Evolutionary conservation across 53 echinoderm and acorn worm genomes (phyloP).

Genomic region (Holothuria scabra): DNA sequence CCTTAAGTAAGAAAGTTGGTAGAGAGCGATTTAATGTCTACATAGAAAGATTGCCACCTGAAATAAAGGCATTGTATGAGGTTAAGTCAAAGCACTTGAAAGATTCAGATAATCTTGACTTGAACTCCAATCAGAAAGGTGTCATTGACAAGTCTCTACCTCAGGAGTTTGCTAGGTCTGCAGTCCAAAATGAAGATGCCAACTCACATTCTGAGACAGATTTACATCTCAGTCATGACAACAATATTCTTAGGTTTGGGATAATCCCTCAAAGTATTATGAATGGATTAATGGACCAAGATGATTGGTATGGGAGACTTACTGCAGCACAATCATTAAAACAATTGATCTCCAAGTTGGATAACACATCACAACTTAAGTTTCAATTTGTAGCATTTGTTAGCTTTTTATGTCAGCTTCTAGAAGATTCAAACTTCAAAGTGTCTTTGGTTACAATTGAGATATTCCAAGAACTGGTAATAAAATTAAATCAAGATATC

Average conservation of each 20-base stretch:
- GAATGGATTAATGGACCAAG: constrained; percentile 80
- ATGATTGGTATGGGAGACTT: constrained; percentile 85
- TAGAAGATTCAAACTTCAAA: constrained; percentile 96
- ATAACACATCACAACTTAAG: constrained; percentile 64
- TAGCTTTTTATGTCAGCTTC: constrained; percentile 90
- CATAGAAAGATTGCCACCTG: constrained; percentile 73
- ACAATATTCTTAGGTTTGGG: constrained; percentile 68
- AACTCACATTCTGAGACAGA: not conserved
- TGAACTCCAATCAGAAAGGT: constrained; percentile 28
- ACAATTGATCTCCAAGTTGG: constrained; percentile 57
- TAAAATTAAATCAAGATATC: constrained; percentile 74
- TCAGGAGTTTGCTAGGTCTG: not conserved
- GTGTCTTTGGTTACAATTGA: constrained; percentile 82
- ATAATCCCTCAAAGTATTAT: constrained; percentile 79
- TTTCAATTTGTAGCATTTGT: constrained; percentile 85
- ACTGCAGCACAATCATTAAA: constrained; percentile 82
- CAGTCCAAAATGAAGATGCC: not conserved
- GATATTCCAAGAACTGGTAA: constrained; percentile 79
- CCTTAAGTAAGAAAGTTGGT: constrained; percentile 81
- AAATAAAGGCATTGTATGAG: constrained; percentile 49
- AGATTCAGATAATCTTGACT: constrained; percentile 23
- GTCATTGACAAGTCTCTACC: not conserved
- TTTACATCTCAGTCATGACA: not conserved
- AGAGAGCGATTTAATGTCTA: constrained; percentile 77
- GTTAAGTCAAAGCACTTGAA: not conserved